Base-by-base conservation (phyloP, 2,797 vertebrate genomes). In the Rallus crepitans region DNA sequence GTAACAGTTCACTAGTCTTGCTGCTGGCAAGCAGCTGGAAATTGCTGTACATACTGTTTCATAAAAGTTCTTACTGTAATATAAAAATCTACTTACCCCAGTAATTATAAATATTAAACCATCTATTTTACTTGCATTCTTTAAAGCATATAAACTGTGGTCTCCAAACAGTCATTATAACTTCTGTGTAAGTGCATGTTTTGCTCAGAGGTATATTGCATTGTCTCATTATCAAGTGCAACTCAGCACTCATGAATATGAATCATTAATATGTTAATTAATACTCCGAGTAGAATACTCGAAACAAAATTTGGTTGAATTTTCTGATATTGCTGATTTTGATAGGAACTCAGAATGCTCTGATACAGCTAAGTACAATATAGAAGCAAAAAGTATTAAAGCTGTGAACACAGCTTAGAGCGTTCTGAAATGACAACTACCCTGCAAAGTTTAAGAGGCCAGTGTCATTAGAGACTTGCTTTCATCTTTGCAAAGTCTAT, bases 81-180 rank as follows among this genome's bases (percentile, higher is more conserved):
- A 95, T 66, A 57, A 79, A 96, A 96, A 81, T 45, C 31, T 93
- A 25, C 37, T 23, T 90, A 63, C 12, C 15, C 66, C 33, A n/a
- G 75, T 82, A 89, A 95, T 68, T 96, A 93, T 68, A 95, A 91
- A 94, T 84, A 97, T 86, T 87, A 91, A 95, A 96, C 10, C 19
- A 79, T 12, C n/a, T 86, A 56, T 80, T 93, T 90, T 42, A 77
- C 33, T 84, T 84, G 70, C 60, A 66, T 57, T 90, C 60, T 88
- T 79, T 94, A 33, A 82, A 84, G 55, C 13, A 12, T 79, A 28
- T 31, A 82, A 68, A 69, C 1, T 19, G 73, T 78, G 33, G 89
- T 84, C 27, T 71, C 47, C 27, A 50, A 82, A 64, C 28, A 65
- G 31, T 56, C 14, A 19, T 61, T 50, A 18, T 17, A 73, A 68